Percentiles rank a stretch among this genome's conserved stretches.
phyloP scores from a whole-genome alignment of 2,888 invertebrate species.

The Eulithis testata region DNA sequence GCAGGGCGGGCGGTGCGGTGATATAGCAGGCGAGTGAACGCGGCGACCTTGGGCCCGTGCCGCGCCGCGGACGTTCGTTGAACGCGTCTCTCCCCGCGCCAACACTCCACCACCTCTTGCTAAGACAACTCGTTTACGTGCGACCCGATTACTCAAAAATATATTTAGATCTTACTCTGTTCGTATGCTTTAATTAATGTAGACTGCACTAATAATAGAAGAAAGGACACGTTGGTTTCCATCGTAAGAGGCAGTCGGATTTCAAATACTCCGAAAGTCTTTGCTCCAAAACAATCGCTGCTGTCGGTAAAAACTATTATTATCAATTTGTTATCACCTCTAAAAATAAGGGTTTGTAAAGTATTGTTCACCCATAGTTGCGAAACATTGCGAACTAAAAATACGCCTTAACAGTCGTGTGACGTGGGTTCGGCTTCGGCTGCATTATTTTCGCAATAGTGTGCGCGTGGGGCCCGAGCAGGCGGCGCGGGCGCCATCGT shows the following conservation, averaged over 20 bases:
- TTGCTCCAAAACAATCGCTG: not conserved
- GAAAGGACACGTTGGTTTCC: not conserved
- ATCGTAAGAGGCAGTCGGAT: not conserved
- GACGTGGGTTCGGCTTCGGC: conserved; percentile 42
- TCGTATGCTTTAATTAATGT: not conserved
- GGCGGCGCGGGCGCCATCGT: conserved; percentile 51
- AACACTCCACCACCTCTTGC: conserved; percentile 50
- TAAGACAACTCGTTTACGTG: conserved; percentile 72
- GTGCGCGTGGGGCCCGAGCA: conserved; percentile 65
- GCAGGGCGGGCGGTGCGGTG: conserved; percentile 40
- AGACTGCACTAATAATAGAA: conserved; percentile 17
- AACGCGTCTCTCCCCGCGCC: conserved; percentile 60
- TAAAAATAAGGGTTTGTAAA: not conserved
- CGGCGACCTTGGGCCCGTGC: conserved; percentile 80
- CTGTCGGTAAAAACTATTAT: not conserved
- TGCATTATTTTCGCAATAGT: conserved; percentile 74
- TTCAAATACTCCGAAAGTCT: too few relatives aligned
- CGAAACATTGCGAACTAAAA: conserved; percentile 26
- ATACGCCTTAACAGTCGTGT: conserved; percentile 38
- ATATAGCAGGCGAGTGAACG: conserved; percentile 64
- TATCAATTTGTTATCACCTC: not conserved
- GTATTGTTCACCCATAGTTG: too few relatives aligned
- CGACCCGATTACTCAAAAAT: conserved; percentile 68
- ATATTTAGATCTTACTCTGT: conserved; percentile 52
- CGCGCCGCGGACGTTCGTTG: conserved; percentile 83